Percentiles rank a stretch among this genome's conserved stretches.
Conservation (phyloP, 2,888 invertebrate genomes). For the Microctonus aethiopoides region DNA sequence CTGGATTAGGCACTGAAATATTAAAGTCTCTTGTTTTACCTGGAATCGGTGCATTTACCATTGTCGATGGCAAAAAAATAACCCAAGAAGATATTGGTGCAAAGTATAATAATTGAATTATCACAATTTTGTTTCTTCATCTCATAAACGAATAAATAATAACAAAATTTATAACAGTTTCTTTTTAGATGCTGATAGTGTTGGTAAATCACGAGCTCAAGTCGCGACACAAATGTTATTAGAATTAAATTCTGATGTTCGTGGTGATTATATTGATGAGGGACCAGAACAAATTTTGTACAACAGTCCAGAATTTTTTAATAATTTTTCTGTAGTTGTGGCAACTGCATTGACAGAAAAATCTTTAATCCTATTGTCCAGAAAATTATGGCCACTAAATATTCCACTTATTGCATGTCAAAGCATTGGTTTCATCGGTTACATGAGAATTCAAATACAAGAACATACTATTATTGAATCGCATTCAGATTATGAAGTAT, state of each 20-base stretch:
- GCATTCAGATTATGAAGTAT: conserved; percentile 91
- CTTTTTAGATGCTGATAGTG: conserved; percentile 84
- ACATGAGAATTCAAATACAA: conserved; percentile 85
- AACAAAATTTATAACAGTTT: conserved; percentile 74
- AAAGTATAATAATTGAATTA: conserved; percentile 74
- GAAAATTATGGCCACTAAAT: conserved; percentile 84
- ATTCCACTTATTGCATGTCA: conserved; percentile 89
- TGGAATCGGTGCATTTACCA: conserved; percentile 91
- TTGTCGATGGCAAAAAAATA: conserved; percentile 89
- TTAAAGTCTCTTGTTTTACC: conserved; percentile 95
- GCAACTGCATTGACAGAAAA: conserved; percentile 82
- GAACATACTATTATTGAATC: conserved; percentile 91
- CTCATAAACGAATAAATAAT: not conserved
- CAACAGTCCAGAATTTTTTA: conserved; percentile 90
- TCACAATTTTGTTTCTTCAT: not conserved
- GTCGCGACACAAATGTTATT: conserved; percentile 83
- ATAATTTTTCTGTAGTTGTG: conserved; percentile 87
- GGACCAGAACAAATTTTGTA: conserved; percentile 84
- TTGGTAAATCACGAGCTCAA: conserved; percentile 87
- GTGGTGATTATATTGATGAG: conserved; percentile 93
- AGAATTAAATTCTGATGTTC: conserved; percentile 93
- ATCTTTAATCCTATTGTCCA: conserved; percentile 78
- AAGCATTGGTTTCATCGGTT: conserved; percentile 92
- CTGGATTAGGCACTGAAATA: conserved; percentile 92
- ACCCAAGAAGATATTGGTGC: conserved; percentile 92